Base-by-base conservation (phyloP, 1,140 invertebrate species). In the Leptonema lineaticorne region DNA sequence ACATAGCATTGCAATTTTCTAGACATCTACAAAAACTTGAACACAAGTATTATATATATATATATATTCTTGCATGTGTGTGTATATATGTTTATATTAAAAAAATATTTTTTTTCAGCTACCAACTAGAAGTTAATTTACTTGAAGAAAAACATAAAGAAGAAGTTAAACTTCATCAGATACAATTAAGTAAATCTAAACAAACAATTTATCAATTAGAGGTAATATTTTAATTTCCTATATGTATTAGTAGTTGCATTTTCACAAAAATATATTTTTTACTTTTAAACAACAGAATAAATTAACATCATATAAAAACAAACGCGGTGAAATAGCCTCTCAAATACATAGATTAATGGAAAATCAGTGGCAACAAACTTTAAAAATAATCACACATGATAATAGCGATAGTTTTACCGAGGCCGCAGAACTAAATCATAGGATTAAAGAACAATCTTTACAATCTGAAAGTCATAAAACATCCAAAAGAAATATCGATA, bases 321-420 rank as follows among this genome's bases (percentile, higher is more conserved):
- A 78, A 0, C 76, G 86, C 76, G 85, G 85, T 1, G 83, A 88
- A 71, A 84, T 92, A 53, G 90, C 89, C 0, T 83, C 89, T 67
- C 87, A 91, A 75, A 77, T 93, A 70, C 89, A 92, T 77, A 83
- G 82, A 46, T 87, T 92, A 0, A 92, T 93, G 90, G 87, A 93
- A 78, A 84, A 85, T 37, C 90, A 92, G 74, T 92, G 90, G 89
- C 83, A 88, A 50, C 88, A 92, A 78, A 89, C 90, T 20, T 75
- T 92, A 16, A 83, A 83, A 69, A 90, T 92, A 67, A 86, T 92
- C 46, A 88, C 86, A 24, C 69, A 72, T 64, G 58, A 63, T 16
- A 41, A 41, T 41, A 11, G 37, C 16, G 16, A 41, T 33, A 33
- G 11, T 5, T 33, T n/a, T n/a, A 33, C 11, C 30, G 11, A 33